Base-by-base conservation (phyloP, 1,140 invertebrate species). In the Drosophila bipectinata region DNA sequence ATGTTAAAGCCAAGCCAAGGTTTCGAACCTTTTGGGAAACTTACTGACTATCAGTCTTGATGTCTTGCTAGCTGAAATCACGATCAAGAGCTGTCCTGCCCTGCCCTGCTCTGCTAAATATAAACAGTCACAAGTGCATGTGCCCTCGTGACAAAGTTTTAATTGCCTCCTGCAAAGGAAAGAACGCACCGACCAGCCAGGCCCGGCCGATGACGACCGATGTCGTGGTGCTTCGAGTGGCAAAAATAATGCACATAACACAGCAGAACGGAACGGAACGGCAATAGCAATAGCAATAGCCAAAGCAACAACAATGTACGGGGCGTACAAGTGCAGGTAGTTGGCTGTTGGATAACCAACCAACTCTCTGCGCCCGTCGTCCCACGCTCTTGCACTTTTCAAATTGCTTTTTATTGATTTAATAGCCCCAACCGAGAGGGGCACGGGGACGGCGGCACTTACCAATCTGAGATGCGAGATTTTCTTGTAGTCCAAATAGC, bases 391-490 rank as follows among this genome's bases (percentile, higher is more conserved):
- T 82, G 80, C 74, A 87, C 67, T 82, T 88, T 81, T 75, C 49
- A 88, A 87, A 87, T 87, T 83, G 84, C 75, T 77, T 88, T 87
- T 87, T 87, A 87, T 90, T 89, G 80, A 87, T 90, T 90, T 73
- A 82, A 82, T 79, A 90, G 68, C 69, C 67, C 48, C 30, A 39
- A 24, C 30, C 3, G 34, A n/a, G 21, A 15, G 54, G 26, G 2
- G 14, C 6, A 14, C 37, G 28, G 32, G 3, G 34, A 37, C 14
- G 49, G 39, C 59, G 48, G 73, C 78, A 94, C 94, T 95, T 94
- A 97, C 97, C 92, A 95, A 93, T 93, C 97, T 93, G 58, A 96
- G 92, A 78, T 96, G 94, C 15, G 95, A 95, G 53, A 97, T 94
- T 75, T 94, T 94, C 91, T 96, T 96, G 92, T 94, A 97, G 67